Conservation (phyloP, 2,113 vertebrate species). For the Anser cygnoides region DNA sequence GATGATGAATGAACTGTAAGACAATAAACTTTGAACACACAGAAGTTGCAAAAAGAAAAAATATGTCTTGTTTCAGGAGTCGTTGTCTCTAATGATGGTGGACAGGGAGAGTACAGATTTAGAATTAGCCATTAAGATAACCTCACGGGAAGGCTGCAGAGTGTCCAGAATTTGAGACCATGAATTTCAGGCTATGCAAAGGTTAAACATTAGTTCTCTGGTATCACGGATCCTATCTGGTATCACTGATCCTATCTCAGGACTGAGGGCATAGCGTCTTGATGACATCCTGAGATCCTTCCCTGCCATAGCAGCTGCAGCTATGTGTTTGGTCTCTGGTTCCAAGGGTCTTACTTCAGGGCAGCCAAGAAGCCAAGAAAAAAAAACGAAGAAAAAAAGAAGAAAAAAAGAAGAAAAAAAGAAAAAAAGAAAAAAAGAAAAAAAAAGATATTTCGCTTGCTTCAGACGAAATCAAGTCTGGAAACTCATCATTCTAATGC, state of each 20-base stretch:
- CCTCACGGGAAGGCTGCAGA: not conserved
- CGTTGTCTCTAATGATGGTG: not conserved
- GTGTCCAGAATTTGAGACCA: not conserved
- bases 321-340: not conserved
- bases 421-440: fast-evolving
- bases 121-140: not conserved
- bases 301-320: not conserved
- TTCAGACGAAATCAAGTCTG: not conserved
- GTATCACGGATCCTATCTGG: not conserved
- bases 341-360: not conserved
- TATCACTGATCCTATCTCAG: not conserved
- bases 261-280: not conserved
- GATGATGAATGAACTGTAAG: not conserved
- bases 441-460: not conserved
- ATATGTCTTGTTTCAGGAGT: not conserved
- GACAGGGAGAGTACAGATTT: not conserved
- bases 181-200: not conserved
- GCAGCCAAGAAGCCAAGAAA: not conserved
- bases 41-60: not conserved
- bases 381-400: fast-evolving
- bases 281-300: not conserved
- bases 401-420: too few relatives aligned
- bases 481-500: not conserved
- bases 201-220: not conserved
- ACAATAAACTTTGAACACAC: not conserved